A percentile compares a stretch with the other conserved stretches of the same genome.
phyloP scores from a whole-genome alignment of 2,888 invertebrate genomes.

The Torymus aiolomorphi region DNA sequence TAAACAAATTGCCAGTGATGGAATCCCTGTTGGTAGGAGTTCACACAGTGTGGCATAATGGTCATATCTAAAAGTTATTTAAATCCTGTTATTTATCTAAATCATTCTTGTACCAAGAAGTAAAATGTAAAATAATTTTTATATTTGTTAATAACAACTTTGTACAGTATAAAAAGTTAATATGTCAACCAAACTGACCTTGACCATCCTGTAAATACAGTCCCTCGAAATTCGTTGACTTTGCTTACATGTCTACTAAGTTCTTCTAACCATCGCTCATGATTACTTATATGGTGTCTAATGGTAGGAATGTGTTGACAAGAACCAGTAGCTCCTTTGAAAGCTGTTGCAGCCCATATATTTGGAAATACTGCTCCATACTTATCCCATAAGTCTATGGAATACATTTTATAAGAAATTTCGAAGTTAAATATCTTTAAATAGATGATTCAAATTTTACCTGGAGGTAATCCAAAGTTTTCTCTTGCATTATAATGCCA shows the following conservation, averaged over 20 bases:
- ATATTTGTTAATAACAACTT: background rate
- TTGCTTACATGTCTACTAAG: slow-evolving; percentile 76
- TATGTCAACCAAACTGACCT: slow-evolving; percentile 75
- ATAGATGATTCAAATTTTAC: slow-evolving; percentile 62
- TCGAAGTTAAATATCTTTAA: background rate
- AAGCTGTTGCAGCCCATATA: slow-evolving; percentile 89
- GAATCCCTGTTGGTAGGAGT: slow-evolving; percentile 81
- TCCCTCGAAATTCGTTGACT: slow-evolving; percentile 80
- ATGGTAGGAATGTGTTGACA: slow-evolving; percentile 83
- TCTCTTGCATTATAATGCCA: slow-evolving; percentile 82
- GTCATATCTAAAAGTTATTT: slow-evolving; percentile 78
- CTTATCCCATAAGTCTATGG: slow-evolving; percentile 79
- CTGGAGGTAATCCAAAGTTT: slow-evolving; percentile 76
- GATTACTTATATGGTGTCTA: slow-evolving; percentile 85
- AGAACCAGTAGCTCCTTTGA: slow-evolving; percentile 90
- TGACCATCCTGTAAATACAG: slow-evolving; percentile 86
- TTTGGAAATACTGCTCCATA: slow-evolving; percentile 82
- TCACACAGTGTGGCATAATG: slow-evolving; percentile 86
- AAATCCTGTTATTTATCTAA: no score
- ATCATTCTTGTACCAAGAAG: no score
- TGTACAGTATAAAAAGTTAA: background rate
- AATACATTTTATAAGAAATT: slow-evolving; percentile 1
- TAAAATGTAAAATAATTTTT: background rate
- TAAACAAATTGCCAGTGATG: slow-evolving; percentile 81
- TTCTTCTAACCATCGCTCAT: slow-evolving; percentile 83